Evolutionary conservation across 1,140 invertebrate species (phyloP).

Genomic region (Plectrocnemia conspersa): DNA sequence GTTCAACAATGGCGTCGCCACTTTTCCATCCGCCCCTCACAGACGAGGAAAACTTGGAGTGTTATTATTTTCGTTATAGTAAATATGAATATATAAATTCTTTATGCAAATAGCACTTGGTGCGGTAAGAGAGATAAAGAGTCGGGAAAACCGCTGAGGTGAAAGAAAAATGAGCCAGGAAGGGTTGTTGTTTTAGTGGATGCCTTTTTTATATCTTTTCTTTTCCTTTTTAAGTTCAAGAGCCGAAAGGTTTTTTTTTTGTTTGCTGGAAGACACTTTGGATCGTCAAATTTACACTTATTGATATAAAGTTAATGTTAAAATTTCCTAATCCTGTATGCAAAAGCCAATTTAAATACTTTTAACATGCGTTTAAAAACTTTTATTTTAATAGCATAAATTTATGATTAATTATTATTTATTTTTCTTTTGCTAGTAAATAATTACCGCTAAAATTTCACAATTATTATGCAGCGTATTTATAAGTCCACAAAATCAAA

Average conservation of each 20-base stretch:
- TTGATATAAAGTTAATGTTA: too few relatives aligned
- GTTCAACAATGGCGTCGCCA: constrained; percentile 9
- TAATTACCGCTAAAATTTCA: too few relatives aligned
- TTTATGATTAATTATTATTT: too few relatives aligned
- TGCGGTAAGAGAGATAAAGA: constrained; percentile 24
- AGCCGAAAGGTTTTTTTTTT: constrained; percentile 30
- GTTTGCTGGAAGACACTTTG: background rate
- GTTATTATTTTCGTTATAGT: constrained; percentile 26
- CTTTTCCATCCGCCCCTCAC: background rate
- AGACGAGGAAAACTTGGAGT: constrained; percentile 20
- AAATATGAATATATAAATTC: constrained; percentile 27
- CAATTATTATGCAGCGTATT: too few relatives aligned
- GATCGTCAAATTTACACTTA: too few relatives aligned
- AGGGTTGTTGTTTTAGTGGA: constrained; percentile 28
- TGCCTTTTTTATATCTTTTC: constrained; percentile 27
- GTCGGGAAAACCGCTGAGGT: constrained; percentile 25
- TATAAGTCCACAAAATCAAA: too few relatives aligned
- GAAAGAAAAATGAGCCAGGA: constrained; percentile 28
- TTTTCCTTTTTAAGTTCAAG: constrained; percentile 27
- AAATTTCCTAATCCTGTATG: too few relatives aligned
- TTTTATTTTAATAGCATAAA: too few relatives aligned
- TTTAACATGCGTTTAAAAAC: too few relatives aligned
- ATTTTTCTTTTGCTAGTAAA: too few relatives aligned
- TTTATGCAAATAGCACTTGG: constrained; percentile 30
- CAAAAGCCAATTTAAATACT: too few relatives aligned